Conservation (phyloP, 2,888 invertebrate genomes). For the Chromoteleia sp. region DNA sequence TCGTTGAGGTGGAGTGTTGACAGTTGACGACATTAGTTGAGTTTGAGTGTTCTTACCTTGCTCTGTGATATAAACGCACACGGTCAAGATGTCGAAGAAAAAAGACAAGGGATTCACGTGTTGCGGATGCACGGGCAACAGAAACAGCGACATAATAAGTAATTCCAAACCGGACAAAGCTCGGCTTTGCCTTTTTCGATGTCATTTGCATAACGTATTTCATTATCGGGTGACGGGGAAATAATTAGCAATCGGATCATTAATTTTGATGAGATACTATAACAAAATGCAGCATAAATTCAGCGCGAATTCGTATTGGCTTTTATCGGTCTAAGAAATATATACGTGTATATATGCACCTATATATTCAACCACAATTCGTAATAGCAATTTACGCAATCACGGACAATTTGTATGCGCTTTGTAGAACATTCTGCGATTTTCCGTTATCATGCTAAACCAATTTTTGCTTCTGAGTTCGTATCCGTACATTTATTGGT, state of each 20-base stretch:
- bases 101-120: slow-evolving; percentile 76
- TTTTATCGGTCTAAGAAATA: too few species aligned
- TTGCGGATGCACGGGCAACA: slow-evolving; percentile 83
- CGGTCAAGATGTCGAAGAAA: slow-evolving; percentile 61
- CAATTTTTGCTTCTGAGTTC: background rate
- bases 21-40: slow-evolving; percentile 13
- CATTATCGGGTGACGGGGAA: too few species aligned
- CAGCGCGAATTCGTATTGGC: too few species aligned
- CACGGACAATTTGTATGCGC: slow-evolving; percentile 28
- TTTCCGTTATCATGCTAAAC: slow-evolving; percentile 19
- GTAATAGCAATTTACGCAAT: slow-evolving; percentile 38
- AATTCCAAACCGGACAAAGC: too few species aligned
- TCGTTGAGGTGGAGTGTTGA: slow-evolving; percentile 25
- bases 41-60: slow-evolving; percentile 43
- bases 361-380: slow-evolving; percentile 4
- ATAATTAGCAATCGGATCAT: too few species aligned
- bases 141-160: slow-evolving; percentile 84
- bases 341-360: too few species aligned
- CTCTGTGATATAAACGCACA: slow-evolving; percentile 22
- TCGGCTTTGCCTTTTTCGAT: too few species aligned
- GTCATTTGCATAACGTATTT: too few species aligned
- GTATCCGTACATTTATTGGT: background rate
- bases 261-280: too few species aligned
- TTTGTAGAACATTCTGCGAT: slow-evolving; percentile 24
- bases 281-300: too few species aligned